Base-by-base conservation (phyloP, 2,888 invertebrate species). In the Chelonus formosanus region DNA sequence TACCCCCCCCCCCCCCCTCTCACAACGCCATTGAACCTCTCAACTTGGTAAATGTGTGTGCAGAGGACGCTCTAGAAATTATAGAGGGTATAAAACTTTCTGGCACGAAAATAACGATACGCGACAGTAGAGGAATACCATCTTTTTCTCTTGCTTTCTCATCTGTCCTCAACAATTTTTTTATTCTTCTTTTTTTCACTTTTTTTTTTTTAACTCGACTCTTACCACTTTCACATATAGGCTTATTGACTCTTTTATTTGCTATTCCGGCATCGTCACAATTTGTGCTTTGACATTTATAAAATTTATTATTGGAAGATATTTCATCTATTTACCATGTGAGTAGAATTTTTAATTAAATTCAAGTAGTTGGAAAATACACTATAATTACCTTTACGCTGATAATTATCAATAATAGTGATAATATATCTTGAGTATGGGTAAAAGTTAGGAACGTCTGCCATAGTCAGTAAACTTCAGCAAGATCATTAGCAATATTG, bases 61-160 rank as follows among this genome's bases (percentile, higher is more conserved):
- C 67, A 61, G 66, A 69, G 68, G 70, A 71, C 57, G 68, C 66
- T 70, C 66, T 67, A 67, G 59, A 71, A 73, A 73, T 73, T 73
- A 71, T 73, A 71, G 73, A 66, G 70, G 67, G 67, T 70, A 70
- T 71, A 71, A 73, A 73, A 73, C 71, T 70, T 71, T 69, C 70
- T 62, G 64, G 69, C 64, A 68, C 67, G 70, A 71, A 73, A 73
- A 73, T 71, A 73, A 73, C 69, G 71, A 64, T 73, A 70, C 67
- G 66, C 67, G 59, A 70, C 68, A 63, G 67, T 62, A 56, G 66
- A 65, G 60, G 60, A 70, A 71, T 70, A 70, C 68, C 71, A 71
- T 70, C 66, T 70, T 72, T 71, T 70, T 62, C 68, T 66, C 63
- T 66, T 60, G 69, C 64, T 67, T 64, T 50, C 65, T 44, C 20